A percentile compares a stretch with the other conserved stretches of the same genome.
phyloP scores from a whole-genome alignment of 2,797 vertebrate species.

The Acanthopagrus latus region DNA sequence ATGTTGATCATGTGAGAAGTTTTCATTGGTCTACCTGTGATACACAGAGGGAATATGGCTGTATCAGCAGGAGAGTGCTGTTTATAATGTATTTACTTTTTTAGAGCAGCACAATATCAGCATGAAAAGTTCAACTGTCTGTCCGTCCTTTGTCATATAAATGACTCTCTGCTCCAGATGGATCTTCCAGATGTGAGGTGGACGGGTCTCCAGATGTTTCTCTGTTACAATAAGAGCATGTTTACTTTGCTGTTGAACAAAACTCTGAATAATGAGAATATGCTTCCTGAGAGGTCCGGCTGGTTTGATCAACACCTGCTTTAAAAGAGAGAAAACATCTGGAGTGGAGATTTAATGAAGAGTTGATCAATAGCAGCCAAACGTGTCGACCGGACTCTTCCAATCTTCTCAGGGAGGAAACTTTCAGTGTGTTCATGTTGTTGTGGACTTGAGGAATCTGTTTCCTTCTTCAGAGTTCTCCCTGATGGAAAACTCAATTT shows the following conservation, averaged over 20 bases:
- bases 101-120: too few relatives aligned
- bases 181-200: neutral
- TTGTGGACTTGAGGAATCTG: neutral
- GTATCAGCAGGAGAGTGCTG: too few relatives aligned
- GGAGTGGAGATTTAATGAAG: constrained; percentile 1
- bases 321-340: neutral
- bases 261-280: neutral
- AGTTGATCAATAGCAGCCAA: neutral
- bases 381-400: neutral
- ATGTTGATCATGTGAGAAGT: neutral
- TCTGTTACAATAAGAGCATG: neutral
- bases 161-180: constrained; percentile 15
- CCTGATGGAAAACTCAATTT: neutral
- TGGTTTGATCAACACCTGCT: neutral
- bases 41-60: too few relatives aligned
- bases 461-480: neutral
- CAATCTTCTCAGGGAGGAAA: neutral
- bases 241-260: neutral
- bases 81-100: too few relatives aligned
- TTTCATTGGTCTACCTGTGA: neutral
- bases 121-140: too few relatives aligned
- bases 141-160: too few relatives aligned
- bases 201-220: neutral
- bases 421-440: neutral
- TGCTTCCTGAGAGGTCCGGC: neutral